Evolutionary conservation across 2,797 vertebrate species (phyloP), one percentile per base, ranked within the genome.

Genomic region (Loriculus beryllinus): DNA sequence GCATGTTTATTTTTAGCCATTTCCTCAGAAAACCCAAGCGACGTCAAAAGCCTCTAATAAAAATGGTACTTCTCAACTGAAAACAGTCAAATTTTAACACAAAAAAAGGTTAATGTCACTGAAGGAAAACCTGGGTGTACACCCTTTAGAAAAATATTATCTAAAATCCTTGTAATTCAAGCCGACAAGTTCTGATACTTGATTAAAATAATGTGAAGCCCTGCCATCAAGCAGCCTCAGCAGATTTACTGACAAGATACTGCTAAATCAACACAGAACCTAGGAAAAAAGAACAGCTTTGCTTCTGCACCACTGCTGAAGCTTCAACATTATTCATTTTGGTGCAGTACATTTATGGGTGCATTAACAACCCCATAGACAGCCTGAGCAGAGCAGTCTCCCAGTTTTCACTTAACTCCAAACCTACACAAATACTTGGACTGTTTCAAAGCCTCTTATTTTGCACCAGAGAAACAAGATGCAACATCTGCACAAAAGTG

Each of bases 401-500:
- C 8, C 81, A 51, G 62, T 56, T 60, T 81, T 81, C 84, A 93
- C 40, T 39, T 37, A 71, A 31, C 65, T 86, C 57, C 69, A 86
- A 94, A 91, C 62, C 93, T 64, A 84, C 84, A 64, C 65, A 82
- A 91, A 92, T 31, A 81, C 69, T 90, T 92, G 89, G 89, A 43
- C 54, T 8, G 62, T 76, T 75, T 43, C 87, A 89, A 91, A 95
- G 51, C 5, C 42, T 69, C 69, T 85, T 40, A 75, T 81, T 95
- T 69, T 87, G 84, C 91, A 96, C 82, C 69, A 79, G 92, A 93
- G 94, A 92, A 89, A 93, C 54, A 26, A 93, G 92, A 83, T 25
- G 10, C 64, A 94, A 89, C 96, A 94, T 94, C 94, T 94, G 95
- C 89, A 83, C 86, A 25, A 3, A 42, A 91, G 76, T 96, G 96